These are phyloP conservation scores for Drosophila dunni DNA, from an alignment of 1,140 invertebrate genomes.

Conservation along the genomic window DNA sequence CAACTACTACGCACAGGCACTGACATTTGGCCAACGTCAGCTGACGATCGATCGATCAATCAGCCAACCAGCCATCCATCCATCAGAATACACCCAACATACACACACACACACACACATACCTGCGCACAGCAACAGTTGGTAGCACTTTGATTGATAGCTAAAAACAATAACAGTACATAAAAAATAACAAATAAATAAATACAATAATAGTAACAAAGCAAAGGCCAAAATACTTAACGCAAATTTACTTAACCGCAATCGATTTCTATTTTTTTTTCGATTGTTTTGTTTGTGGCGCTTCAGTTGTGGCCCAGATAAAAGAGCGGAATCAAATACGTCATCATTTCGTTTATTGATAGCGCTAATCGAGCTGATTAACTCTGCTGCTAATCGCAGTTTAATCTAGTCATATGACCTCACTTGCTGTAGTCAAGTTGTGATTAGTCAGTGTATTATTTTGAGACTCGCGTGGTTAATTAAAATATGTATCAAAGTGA, in stretches of 20 bases:
- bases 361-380: conserved; percentile 32
- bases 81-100: conserved; percentile 61
- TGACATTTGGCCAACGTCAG: conserved; percentile 70
- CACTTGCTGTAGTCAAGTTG: background rate
- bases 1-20: conserved; percentile 26
- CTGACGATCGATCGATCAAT: conserved; percentile 74
- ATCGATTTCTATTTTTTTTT: conserved; percentile 44
- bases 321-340: conserved; percentile 28
- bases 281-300: conserved; percentile 26
- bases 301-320: conserved; percentile 43
- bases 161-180: conserved; percentile 20
- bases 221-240: conserved; percentile 24
- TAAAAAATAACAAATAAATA: background rate
- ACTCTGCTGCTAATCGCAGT: conserved; percentile 24
- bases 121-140: conserved; percentile 3
- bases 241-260: conserved; percentile 68
- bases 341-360: conserved; percentile 35
- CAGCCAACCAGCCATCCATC: conserved; percentile 60
- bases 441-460: background rate
- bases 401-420: conserved; percentile 20
- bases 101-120: conserved; percentile 22
- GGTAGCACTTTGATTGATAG: conserved; percentile 67
- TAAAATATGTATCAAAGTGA: too few relatives aligned
- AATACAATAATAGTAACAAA: conserved; percentile 7
- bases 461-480: too few relatives aligned